Conservation (phyloP, 2,888 invertebrate genomes). For the Cataglyphis albicans region DNA sequence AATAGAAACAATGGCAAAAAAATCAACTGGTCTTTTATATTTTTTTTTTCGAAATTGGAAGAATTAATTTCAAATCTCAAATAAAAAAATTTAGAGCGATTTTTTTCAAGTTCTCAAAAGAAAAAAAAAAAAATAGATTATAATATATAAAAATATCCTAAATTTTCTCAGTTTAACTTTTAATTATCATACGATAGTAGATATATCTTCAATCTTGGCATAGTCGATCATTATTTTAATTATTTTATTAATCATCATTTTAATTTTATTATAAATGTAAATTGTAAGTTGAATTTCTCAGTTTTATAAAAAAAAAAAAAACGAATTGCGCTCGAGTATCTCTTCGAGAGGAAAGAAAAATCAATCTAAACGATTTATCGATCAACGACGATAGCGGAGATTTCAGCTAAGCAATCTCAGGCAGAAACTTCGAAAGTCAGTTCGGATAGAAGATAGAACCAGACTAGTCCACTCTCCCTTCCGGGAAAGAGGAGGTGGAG, state of each 20-base stretch:
- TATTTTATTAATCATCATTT: not conserved
- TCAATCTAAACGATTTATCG: constrained; percentile 18
- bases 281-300: not conserved
- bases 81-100: not conserved
- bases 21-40: not conserved
- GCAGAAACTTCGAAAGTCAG: constrained; percentile 41
- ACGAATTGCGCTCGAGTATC: not conserved
- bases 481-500: not conserved
- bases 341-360: not conserved
- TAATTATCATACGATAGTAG: not conserved
- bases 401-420: constrained; percentile 26
- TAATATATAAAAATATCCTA: not conserved
- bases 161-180: not conserved
- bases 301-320: not conserved
- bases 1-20: not conserved
- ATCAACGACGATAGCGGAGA: constrained; percentile 7
- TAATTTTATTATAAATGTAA: not conserved
- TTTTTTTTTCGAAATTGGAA: not conserved
- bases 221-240: not conserved
- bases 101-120: not conserved
- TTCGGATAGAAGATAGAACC: constrained; percentile 46
- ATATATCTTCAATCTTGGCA: not conserved
- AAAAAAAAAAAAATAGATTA: not conserved
- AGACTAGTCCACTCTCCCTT: constrained; percentile 38
- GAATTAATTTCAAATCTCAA: not conserved